phyloP scores from a whole-genome alignment of 1,140 invertebrate genomes.

The Brachionus rubens region DNA sequence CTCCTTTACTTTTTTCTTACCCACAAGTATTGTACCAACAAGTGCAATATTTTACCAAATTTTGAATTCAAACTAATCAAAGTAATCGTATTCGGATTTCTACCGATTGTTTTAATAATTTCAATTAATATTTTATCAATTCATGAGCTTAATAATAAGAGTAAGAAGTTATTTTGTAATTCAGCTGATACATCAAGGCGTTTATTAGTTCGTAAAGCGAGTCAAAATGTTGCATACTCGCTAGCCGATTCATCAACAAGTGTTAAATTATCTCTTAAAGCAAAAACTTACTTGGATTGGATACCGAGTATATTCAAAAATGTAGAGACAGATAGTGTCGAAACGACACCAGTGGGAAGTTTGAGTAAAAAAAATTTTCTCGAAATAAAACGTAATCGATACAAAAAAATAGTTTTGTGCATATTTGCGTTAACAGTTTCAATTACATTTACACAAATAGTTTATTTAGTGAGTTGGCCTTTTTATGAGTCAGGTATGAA shows the following conservation, averaged over 20 bases:
- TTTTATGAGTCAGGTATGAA: neutral
- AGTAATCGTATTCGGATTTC: neutral
- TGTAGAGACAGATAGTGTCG: neutral
- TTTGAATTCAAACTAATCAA: conserved; percentile 23
- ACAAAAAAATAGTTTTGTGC: conserved; percentile 32
- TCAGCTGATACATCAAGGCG: neutral
- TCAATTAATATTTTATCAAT: conserved; percentile 10
- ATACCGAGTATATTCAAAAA: neutral
- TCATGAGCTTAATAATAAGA: neutral
- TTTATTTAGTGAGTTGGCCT: conserved; percentile 32
- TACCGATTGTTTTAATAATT: conserved; percentile 31
- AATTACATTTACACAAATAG: neutral
- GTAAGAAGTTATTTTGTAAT: neutral
- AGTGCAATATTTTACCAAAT: conserved; percentile 16
- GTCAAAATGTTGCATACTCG: neutral
- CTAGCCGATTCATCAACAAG: neutral
- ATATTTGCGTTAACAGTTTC: conserved; percentile 31
- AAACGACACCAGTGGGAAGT: neutral
- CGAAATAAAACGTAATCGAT: neutral
- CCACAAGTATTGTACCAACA: neutral
- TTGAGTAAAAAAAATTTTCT: neutral
- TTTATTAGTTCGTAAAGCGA: neutral
- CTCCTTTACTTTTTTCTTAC: conserved; percentile 6
- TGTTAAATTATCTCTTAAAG: neutral
- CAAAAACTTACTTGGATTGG: neutral